These are phyloP conservation scores for Muscidifurax raptorellus DNA, from an alignment of 1,140 invertebrate species.

Conservation along the genomic window DNA sequence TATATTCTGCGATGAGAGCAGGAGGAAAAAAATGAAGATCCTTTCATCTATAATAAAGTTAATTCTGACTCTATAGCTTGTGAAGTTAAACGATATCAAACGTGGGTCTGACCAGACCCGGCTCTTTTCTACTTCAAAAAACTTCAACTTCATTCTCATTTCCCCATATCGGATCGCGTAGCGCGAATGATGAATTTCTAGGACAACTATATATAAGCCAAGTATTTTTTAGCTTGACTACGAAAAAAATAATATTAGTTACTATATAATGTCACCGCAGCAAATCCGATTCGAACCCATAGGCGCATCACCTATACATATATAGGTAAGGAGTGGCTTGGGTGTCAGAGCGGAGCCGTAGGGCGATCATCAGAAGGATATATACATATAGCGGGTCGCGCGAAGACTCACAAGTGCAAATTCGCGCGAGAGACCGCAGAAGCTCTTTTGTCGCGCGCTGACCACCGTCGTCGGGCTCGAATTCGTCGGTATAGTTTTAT, in stretches of 20 bases:
- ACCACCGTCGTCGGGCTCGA: background rate
- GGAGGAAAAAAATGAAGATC: too few relatives aligned
- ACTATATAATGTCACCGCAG: too few relatives aligned
- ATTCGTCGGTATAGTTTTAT: slow-evolving; percentile 8
- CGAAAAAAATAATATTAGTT: too few relatives aligned
- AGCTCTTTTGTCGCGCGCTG: slow-evolving; percentile 33
- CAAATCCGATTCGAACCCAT: too few relatives aligned
- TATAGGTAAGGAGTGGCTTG: background rate
- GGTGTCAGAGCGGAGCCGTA: background rate
- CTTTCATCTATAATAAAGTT: too few relatives aligned
- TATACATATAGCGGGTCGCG: background rate
- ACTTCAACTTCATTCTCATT: background rate
- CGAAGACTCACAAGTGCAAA: slow-evolving; percentile 42
- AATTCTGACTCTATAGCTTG: too few relatives aligned
- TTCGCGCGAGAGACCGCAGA: slow-evolving; percentile 29
- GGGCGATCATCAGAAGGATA: slow-evolving; percentile 19
- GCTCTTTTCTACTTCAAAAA: slow-evolving; percentile 3
- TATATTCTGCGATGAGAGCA: too few relatives aligned
- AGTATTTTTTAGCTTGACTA: too few relatives aligned
- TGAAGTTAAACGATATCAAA: too few relatives aligned
- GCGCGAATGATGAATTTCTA: too few relatives aligned
- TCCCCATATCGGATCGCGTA: too few relatives aligned
- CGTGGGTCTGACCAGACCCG: background rate
- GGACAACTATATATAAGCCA: too few relatives aligned
- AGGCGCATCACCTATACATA: background rate